These are phyloP conservation scores for Octopus bimaculoides DNA, from an alignment of 1,140 invertebrate species.

Conservation along the genomic window DNA sequence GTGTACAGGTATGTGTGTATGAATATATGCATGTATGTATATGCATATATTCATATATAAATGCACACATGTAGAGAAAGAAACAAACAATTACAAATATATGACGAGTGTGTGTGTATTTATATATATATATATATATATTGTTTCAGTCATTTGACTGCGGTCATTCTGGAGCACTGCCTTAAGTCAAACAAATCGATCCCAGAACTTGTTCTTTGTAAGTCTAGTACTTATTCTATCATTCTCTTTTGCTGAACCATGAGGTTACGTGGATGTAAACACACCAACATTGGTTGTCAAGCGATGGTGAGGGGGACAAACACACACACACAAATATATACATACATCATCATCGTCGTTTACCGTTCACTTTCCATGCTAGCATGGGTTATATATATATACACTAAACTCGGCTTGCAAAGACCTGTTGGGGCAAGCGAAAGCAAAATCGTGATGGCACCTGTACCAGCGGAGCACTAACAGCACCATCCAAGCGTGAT, in stretches of 20 bases:
- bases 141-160: not conserved
- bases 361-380: too few species aligned
- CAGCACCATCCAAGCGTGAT: too few species aligned
- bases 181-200: not conserved
- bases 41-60: not conserved
- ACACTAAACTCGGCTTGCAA: too few species aligned
- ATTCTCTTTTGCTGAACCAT: not conserved
- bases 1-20: not conserved
- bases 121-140: conserved; percentile 1
- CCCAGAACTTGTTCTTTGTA: not conserved
- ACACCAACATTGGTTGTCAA: not conserved
- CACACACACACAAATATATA: too few species aligned
- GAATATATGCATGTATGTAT: not conserved
- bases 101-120: not conserved
- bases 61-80: not conserved
- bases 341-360: too few species aligned
- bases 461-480: too few species aligned
- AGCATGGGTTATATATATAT: too few species aligned
- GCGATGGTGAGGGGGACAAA: too few species aligned
- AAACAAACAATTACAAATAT: not conserved
- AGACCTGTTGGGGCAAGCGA: too few species aligned
- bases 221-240: not conserved
- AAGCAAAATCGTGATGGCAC: too few species aligned
- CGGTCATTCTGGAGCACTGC: not conserved
- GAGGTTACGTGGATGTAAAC: not conserved